phyloP scores from a whole-genome alignment of 2,113 vertebrate genomes.

The Haemorhous mexicanus region DNA sequence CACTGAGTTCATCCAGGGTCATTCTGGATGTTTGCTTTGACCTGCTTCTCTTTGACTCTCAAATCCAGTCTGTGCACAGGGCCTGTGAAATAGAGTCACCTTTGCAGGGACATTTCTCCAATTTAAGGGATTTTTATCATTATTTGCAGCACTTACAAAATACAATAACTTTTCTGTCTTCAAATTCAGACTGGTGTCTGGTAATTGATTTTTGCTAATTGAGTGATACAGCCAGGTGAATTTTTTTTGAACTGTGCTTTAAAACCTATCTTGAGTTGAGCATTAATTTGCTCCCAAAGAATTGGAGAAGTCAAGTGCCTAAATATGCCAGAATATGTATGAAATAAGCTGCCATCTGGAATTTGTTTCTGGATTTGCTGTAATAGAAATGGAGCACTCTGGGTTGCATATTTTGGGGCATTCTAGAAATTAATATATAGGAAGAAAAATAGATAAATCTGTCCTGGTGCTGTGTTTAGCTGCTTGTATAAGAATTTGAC shows the following conservation, averaged over 20 bases:
- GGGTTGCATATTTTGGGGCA: neutral
- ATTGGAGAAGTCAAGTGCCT: neutral
- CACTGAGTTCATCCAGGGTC: neutral
- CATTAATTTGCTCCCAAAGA: neutral
- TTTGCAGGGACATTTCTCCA: neutral
- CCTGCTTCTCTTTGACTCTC: neutral
- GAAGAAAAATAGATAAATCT: neutral
- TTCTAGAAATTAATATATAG: neutral
- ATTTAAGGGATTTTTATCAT: neutral
- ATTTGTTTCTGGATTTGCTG: constrained; percentile 6
- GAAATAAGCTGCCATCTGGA: neutral
- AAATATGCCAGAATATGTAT: neutral
- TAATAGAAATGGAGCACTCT: neutral
- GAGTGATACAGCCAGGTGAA: neutral
- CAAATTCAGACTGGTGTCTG: neutral
- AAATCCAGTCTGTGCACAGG: neutral
- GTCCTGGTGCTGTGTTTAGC: neutral
- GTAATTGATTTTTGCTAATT: neutral
- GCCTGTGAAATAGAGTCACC: neutral
- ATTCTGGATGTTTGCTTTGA: neutral
- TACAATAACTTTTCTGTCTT: neutral
- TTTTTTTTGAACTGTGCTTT: neutral
- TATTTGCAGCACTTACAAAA: neutral
- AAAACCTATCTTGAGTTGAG: neutral
- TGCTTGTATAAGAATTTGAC: neutral